Conservation (phyloP, 2,888 invertebrate genomes). For the Aplocera efformata region DNA sequence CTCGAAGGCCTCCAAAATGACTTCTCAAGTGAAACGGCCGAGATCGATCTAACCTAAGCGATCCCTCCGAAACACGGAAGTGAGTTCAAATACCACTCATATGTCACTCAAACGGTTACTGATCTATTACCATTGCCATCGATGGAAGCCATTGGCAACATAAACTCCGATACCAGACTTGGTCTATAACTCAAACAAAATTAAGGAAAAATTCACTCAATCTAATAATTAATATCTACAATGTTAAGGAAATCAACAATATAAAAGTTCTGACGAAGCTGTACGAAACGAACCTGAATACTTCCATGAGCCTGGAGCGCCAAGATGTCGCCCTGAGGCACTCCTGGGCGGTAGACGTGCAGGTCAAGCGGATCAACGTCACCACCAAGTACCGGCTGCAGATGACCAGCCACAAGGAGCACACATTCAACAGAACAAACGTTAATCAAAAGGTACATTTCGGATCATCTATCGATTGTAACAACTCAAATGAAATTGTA, state of each 20-base stretch:
- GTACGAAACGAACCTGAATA: slow-evolving; percentile 17
- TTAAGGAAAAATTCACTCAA: background rate
- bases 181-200: background rate
- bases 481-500: no score
- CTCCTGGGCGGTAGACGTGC: slow-evolving; percentile 41
- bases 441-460: slow-evolving; percentile 37
- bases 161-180: no score
- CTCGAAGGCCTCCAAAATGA: no score
- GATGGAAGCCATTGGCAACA: no score
- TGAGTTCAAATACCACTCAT: no score
- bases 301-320: slow-evolving; percentile 14
- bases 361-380: slow-evolving; percentile 48
- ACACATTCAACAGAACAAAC: slow-evolving; percentile 36
- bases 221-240: no score
- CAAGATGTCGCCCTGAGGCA: slow-evolving; percentile 37
- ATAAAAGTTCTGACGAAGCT: slow-evolving; percentile 3
- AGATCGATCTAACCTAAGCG: no score
- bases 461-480: no score
- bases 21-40: no score
- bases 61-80: no score
- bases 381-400: slow-evolving; percentile 48
- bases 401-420: slow-evolving; percentile 50
- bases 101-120: no score
- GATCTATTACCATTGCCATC: no score
- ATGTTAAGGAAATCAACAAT: slow-evolving; percentile 10